Conservation (phyloP, 1,140 invertebrate genomes). For the Rhizoglyphus robini region DNA sequence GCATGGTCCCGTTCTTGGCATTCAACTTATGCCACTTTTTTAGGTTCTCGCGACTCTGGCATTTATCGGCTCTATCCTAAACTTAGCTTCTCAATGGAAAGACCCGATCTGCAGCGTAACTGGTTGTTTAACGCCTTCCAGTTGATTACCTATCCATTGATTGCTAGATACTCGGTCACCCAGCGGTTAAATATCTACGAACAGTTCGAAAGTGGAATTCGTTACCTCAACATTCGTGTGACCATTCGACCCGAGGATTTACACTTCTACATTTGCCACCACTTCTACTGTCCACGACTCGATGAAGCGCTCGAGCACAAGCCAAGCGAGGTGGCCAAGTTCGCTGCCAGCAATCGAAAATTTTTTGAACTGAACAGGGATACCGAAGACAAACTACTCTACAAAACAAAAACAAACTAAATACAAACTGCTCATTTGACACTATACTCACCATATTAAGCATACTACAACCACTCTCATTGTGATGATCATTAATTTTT, state of each 20-base stretch:
- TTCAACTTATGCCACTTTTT: too few relatives aligned
- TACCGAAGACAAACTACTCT: too few relatives aligned
- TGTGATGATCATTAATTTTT: too few relatives aligned
- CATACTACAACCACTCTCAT: too few relatives aligned
- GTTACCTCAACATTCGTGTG: conserved; percentile 60
- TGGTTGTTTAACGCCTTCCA: background rate
- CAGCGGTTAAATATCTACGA: conserved; percentile 47
- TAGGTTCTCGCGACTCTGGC: conserved; percentile 18
- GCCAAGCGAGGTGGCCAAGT: conserved; percentile 51
- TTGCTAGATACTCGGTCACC: conserved; percentile 33
- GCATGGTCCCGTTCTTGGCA: too few relatives aligned
- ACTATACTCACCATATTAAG: too few relatives aligned
- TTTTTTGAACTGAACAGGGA: too few relatives aligned
- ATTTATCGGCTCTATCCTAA: background rate
- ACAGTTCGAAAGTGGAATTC: conserved; percentile 59
- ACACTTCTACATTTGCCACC: too few relatives aligned
- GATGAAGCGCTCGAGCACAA: conserved; percentile 42
- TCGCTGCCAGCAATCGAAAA: conserved; percentile 48
- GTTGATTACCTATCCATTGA: background rate
- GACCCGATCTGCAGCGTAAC: background rate
- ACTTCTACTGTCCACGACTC: conserved; percentile 55
- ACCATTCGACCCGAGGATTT: conserved; percentile 43
- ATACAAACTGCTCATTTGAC: too few relatives aligned
- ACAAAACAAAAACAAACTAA: too few relatives aligned
- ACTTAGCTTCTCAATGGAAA: background rate